Conservation (phyloP, 2,797 vertebrate species). For the Parotocinclus haroldoi region DNA sequence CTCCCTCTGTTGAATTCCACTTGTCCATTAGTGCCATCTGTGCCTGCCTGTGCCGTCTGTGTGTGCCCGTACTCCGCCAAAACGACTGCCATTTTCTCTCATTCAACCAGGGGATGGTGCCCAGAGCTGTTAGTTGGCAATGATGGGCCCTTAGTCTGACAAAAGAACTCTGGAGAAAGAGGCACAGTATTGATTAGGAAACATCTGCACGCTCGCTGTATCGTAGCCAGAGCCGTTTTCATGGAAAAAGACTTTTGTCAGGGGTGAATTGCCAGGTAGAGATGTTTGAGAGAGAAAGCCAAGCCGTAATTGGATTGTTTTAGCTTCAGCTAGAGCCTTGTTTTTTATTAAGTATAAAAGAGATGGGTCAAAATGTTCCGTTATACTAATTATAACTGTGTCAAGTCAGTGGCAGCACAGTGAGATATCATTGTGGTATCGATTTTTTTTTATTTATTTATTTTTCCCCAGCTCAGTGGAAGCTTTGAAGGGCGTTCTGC, state of each 20-base stretch:
- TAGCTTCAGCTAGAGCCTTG: too few species aligned
- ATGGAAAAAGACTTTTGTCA: slow-evolving; percentile 45
- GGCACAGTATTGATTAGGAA: slow-evolving; percentile 54
- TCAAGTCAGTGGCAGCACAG: too few species aligned
- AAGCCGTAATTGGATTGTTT: not conserved
- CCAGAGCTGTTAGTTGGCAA: slow-evolving; percentile 74
- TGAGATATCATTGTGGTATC: too few species aligned
- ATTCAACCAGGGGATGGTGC: slow-evolving; percentile 74
- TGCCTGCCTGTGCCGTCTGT: slow-evolving; percentile 95
- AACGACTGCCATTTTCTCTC: slow-evolving; percentile 96
- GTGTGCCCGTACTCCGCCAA: slow-evolving; percentile 85
- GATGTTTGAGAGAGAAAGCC: not conserved
- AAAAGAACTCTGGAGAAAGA: slow-evolving; percentile 50
- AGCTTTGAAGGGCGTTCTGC: too few species aligned
- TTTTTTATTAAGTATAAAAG: too few species aligned
- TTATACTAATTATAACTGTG: too few species aligned
- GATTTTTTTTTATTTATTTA: too few species aligned
- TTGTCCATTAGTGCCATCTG: slow-evolving; percentile 99
- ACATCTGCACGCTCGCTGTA: slow-evolving; percentile 69
- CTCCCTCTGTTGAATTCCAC: slow-evolving; percentile 95
- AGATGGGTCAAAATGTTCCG: too few species aligned
- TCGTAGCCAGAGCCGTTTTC: slow-evolving; percentile 41
- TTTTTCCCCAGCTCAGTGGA: too few species aligned
- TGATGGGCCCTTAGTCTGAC: slow-evolving; percentile 73
- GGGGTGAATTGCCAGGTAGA: slow-evolving; percentile 27